Conservation (phyloP, 1,140 invertebrate genomes). For the Chymomyza costata region DNA sequence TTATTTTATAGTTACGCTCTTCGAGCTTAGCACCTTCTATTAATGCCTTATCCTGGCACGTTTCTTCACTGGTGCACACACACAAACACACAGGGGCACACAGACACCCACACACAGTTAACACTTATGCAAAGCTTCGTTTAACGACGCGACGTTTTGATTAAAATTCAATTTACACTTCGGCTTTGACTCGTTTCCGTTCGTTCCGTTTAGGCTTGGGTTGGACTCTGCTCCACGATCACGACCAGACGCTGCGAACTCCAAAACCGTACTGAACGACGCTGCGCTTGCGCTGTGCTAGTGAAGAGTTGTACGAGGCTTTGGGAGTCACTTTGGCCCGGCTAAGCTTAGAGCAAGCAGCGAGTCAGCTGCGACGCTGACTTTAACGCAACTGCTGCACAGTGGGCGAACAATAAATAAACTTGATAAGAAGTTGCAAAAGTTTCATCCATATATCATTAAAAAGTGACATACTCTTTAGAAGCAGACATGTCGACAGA, state of each 20-base stretch:
- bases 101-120: slow-evolving; percentile 3
- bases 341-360: not conserved
- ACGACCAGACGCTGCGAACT: slow-evolving; percentile 65
- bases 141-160: slow-evolving; percentile 3
- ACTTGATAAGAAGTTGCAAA: no score
- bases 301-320: slow-evolving; percentile 46
- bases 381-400: no score
- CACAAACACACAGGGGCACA: not conserved
- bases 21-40: slow-evolving; percentile 1
- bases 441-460: no score
- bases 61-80: slow-evolving; percentile 22
- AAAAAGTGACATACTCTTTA: no score
- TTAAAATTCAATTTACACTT: slow-evolving; percentile 5
- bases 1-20: not conserved
- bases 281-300: slow-evolving; percentile 59
- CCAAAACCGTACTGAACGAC: slow-evolving; percentile 69
- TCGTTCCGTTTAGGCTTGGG: not conserved
- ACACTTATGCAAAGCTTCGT: slow-evolving; percentile 5
- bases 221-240: slow-evolving; percentile 31
- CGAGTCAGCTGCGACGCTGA: not conserved
- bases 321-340: slow-evolving; percentile 4
- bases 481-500: no score
- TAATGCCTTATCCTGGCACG: no score
- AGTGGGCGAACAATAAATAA: no score
- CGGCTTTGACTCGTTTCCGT: not conserved